These are phyloP conservation scores for Hippoglossus hippoglossus DNA, from an alignment of 2,797 vertebrate genomes.

Conservation along the genomic window DNA sequence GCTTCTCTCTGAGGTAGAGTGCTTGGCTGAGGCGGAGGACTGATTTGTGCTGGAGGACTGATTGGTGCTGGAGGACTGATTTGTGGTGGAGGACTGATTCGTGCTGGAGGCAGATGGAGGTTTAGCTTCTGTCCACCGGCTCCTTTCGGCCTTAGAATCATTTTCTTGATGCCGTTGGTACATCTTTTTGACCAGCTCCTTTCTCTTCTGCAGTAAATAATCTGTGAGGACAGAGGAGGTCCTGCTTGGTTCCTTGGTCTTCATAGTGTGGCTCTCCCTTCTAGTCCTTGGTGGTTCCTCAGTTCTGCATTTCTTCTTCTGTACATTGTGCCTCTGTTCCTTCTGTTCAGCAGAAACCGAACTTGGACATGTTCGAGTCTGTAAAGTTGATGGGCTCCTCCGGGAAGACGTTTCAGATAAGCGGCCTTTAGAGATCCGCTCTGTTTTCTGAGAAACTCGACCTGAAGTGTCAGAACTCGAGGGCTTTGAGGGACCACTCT, in stretches of 20 bases:
- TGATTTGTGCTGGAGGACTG: not conserved
- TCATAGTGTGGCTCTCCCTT: slow-evolving; percentile 18
- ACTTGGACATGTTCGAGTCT: slow-evolving; percentile 30
- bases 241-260: slow-evolving; percentile 19
- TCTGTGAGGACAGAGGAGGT: slow-evolving; percentile 10
- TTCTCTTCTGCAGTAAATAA: slow-evolving; percentile 27
- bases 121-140: not conserved
- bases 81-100: slow-evolving; percentile 22
- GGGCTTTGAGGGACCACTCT: slow-evolving; percentile 18
- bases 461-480: not conserved
- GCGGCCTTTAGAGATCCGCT: slow-evolving; percentile 12
- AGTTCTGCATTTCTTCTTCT: slow-evolving; percentile 20
- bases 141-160: slow-evolving; percentile 8
- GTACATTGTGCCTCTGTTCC: slow-evolving; percentile 8
- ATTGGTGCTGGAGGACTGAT: not conserved
- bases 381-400: slow-evolving; percentile 17
- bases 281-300: slow-evolving; percentile 13
- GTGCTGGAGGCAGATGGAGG: not conserved
- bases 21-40: slow-evolving; percentile 35
- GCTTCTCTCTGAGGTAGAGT: slow-evolving; percentile 32
- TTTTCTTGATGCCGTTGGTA: slow-evolving; percentile 6
- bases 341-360: slow-evolving; percentile 9
- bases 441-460: slow-evolving; percentile 20
- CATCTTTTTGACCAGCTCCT: slow-evolving; percentile 23
- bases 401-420: slow-evolving; percentile 22